These are phyloP conservation scores for Panopea generosa DNA, from an alignment of 2,888 invertebrate genomes.

Conservation along the genomic window DNA sequence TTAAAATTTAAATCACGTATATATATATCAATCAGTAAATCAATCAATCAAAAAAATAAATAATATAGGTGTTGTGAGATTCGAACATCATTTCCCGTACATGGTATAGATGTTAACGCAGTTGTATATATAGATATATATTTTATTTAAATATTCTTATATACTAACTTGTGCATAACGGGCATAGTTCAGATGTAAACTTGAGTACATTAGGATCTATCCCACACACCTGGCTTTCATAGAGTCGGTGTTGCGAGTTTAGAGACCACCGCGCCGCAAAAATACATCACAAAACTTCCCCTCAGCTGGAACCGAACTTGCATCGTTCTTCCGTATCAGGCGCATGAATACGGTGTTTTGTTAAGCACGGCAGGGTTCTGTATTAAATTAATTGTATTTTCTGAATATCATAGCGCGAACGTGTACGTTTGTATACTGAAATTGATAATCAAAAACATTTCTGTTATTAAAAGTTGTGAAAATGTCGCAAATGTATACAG, in stretches of 20 bases:
- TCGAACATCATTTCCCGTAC: too few species aligned
- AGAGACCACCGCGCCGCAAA: conserved; percentile 49
- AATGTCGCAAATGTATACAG: conserved; percentile 39
- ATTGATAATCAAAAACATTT: conserved; percentile 58
- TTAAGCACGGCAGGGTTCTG: conserved; percentile 30
- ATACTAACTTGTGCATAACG: too few species aligned
- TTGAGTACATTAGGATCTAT: conserved; percentile 3
- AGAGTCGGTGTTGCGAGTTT: conserved; percentile 12
- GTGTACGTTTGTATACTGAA: conserved; percentile 54
- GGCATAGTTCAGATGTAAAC: too few species aligned
- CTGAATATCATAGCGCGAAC: conserved; percentile 36
- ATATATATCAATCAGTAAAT: too few species aligned
- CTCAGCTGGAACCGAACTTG: conserved; percentile 14
- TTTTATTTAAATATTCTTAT: too few species aligned
- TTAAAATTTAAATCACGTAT: too few species aligned
- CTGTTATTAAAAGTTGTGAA: conserved; percentile 28
- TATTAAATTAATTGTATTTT: conserved; percentile 60
- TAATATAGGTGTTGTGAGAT: too few species aligned
- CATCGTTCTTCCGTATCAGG: conserved; percentile 35
- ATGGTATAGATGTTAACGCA: too few species aligned
- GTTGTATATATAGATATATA: too few species aligned
- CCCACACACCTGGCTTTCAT: conserved; percentile 59
- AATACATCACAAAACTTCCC: conserved; percentile 49
- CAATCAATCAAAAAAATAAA: too few species aligned
- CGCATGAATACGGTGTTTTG: conserved; percentile 47